phyloP scores from a whole-genome alignment of 2,113 vertebrate genomes.

The cattle (Bos taurus) region DNA sequence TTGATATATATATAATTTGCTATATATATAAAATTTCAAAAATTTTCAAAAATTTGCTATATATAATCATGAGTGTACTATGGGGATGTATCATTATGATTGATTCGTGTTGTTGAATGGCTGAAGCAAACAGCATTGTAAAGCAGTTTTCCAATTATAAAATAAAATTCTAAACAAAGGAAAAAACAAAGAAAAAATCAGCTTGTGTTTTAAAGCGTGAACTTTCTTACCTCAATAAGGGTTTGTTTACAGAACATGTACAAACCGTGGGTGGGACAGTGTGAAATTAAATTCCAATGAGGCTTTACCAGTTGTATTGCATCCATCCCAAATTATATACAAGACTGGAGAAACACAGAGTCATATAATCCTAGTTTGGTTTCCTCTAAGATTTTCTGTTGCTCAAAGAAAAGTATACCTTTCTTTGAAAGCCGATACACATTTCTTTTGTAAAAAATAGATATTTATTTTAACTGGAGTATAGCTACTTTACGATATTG shows the following conservation, averaged over 20 bases:
- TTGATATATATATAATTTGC: neutral
- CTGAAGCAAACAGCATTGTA: neutral
- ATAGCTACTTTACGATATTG: neutral
- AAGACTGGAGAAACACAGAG: neutral
- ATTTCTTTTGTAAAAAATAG: neutral
- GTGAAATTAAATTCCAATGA: neutral
- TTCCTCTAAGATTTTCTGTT: neutral
- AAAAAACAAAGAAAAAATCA: neutral
- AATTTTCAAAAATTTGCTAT: neutral
- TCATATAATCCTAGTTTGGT: neutral
- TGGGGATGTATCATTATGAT: neutral
- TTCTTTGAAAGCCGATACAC: neutral
- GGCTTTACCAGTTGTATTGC: no score
- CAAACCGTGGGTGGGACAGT: rapidly evolving
- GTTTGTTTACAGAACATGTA: neutral
- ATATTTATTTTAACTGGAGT: neutral
- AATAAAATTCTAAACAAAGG: neutral
- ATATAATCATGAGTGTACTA: neutral
- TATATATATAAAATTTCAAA: neutral
- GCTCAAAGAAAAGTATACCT: neutral
- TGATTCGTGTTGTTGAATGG: neutral
- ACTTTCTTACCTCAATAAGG: neutral
- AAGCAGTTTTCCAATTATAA: neutral
- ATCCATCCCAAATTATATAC: neutral
- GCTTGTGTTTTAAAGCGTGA: neutral